These are phyloP conservation scores for Syngnathus floridae DNA, from an alignment of 2,113 vertebrate genomes.

Conservation along the genomic window DNA sequence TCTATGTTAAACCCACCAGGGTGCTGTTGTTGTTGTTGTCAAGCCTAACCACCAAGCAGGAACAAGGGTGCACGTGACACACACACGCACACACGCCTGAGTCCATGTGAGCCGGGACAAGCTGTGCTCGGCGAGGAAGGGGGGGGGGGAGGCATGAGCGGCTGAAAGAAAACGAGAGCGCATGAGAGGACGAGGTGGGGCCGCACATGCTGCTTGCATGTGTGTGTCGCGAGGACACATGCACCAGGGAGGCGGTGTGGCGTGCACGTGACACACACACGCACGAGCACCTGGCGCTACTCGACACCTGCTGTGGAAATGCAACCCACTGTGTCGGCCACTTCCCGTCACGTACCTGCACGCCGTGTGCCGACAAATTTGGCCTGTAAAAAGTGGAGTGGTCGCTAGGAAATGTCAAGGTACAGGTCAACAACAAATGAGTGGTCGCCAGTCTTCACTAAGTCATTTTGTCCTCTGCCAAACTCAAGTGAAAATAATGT, in stretches of 20 bases:
- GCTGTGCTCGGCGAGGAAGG: slow-evolving; percentile 42
- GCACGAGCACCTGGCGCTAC: background rate
- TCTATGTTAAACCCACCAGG: background rate
- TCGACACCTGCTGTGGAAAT: background rate
- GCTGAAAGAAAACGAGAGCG: background rate
- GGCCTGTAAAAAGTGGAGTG: background rate
- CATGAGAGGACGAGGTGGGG: background rate
- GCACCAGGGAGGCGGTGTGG: slow-evolving; percentile 35
- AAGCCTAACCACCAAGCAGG: slow-evolving; percentile 15
- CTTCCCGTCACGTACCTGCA: background rate
- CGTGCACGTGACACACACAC: slow-evolving; percentile 41
- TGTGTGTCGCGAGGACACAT: slow-evolving; percentile 65
- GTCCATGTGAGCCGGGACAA: slow-evolving; percentile 65
- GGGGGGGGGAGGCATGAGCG: slow-evolving; percentile 5
- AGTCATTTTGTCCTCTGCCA: too few relatives aligned
- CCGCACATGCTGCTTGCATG: slow-evolving; percentile 59
- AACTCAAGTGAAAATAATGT: too few relatives aligned
- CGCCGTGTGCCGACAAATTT: background rate
- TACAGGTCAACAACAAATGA: background rate
- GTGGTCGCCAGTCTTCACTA: background rate
- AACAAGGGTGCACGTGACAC: slow-evolving; percentile 53
- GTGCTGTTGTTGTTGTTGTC: background rate
- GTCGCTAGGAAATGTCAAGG: background rate
- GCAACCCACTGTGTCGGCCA: background rate
- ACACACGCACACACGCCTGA: slow-evolving; percentile 47